These are phyloP conservation scores for Drosophila santomea DNA, from an alignment of 1,140 invertebrate genomes.

Conservation along the genomic window DNA sequence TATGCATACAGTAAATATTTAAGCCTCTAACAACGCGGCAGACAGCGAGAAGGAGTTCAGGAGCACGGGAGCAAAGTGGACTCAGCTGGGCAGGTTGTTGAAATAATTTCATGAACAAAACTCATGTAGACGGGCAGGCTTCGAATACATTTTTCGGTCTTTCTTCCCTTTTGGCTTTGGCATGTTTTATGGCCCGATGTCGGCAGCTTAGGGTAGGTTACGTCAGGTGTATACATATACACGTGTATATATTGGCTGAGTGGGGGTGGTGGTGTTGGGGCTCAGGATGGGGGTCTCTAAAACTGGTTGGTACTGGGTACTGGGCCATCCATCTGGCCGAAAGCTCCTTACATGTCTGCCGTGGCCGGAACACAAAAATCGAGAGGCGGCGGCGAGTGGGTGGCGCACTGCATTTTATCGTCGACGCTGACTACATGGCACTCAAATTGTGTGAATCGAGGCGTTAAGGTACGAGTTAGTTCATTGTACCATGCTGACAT, in stretches of 20 bases:
- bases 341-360: conserved; percentile 77
- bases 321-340: conserved; percentile 74
- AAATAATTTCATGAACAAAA: conserved; percentile 80
- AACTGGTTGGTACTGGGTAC: conserved; percentile 31
- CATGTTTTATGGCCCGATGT: conserved; percentile 75
- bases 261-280: conserved; percentile 16
- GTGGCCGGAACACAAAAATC: conserved; percentile 64
- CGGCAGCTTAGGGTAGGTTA: conserved; percentile 35
- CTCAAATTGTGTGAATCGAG: conserved; percentile 83
- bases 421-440: conserved; percentile 69
- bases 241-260: not conserved
- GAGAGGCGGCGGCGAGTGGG: conserved; percentile 12
- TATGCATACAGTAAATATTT: conserved; percentile 83
- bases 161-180: conserved; percentile 45
- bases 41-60: conserved; percentile 55
- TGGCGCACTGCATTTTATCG: conserved; percentile 72
- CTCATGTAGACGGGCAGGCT: conserved; percentile 62
- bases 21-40: conserved; percentile 71
- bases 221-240: conserved; percentile 11
- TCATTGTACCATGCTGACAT: conserved; percentile 72
- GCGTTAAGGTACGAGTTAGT: conserved; percentile 83
- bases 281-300: not conserved
- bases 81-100: conserved; percentile 56
- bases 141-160: conserved; percentile 37
- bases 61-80: conserved; percentile 10